A percentile compares a stretch with the other conserved stretches of the same genome.
Evolutionary conservation across 2,797 vertebrate species (phyloP).

Genomic region (Phylloscopus collybita): DNA sequence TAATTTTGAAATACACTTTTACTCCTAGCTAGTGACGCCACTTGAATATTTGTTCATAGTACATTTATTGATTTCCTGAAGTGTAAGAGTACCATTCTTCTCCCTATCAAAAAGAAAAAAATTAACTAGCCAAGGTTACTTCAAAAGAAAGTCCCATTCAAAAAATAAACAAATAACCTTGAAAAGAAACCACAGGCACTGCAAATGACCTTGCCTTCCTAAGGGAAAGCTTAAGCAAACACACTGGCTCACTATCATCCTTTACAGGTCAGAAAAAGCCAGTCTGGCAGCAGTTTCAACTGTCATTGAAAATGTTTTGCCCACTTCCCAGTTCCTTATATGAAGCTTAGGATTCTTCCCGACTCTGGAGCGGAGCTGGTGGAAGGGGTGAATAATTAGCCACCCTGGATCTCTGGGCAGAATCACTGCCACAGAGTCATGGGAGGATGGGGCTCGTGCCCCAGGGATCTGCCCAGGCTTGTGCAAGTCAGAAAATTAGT

Average conservation of each 20-base stretch:
- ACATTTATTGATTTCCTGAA: background rate
- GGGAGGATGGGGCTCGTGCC: background rate
- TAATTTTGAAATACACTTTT: background rate
- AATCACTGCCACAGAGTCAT: accelerated
- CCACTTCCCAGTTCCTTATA: background rate
- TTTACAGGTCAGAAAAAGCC: background rate
- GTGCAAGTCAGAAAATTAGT: background rate
- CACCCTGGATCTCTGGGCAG: background rate
- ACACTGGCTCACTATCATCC: background rate
- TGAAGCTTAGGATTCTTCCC: background rate
- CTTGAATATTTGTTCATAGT: background rate
- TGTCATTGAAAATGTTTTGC: background rate
- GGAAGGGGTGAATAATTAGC: background rate
- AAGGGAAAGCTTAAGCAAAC: background rate
- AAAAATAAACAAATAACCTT: background rate
- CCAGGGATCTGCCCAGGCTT: background rate
- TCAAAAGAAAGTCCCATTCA: background rate
- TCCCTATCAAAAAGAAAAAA: background rate
- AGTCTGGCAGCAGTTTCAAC: background rate
- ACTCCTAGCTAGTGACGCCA: background rate
- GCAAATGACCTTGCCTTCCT: background rate
- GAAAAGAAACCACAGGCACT: background rate
- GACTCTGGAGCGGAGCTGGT: background rate
- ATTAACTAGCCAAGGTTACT: background rate
- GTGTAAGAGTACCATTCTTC: background rate